These are phyloP conservation scores for Ictalurus punctatus DNA, from an alignment of 2,113 vertebrate genomes.

Conservation along the genomic window DNA sequence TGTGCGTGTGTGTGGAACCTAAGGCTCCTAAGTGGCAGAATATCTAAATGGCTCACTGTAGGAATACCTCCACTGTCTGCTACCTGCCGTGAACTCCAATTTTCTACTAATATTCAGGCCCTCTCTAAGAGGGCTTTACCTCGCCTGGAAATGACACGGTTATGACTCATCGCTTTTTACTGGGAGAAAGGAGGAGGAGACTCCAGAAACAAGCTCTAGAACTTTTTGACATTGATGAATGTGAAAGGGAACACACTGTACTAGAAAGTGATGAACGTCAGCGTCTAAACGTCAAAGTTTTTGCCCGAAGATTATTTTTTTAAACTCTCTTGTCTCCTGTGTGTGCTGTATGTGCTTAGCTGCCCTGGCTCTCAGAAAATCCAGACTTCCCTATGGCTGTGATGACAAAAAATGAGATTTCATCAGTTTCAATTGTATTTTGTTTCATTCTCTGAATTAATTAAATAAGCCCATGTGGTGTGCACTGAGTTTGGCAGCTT, in stretches of 20 bases:
- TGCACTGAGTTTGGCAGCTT: not conserved
- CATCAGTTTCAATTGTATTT: slow-evolving; percentile 6
- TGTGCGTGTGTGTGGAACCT: not conserved
- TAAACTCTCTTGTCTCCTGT: not conserved
- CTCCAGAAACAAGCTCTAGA: not conserved
- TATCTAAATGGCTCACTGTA: slow-evolving; percentile 40
- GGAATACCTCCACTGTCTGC: slow-evolving; percentile 36
- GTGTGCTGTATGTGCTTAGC: not conserved
- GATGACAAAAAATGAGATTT: slow-evolving; percentile 36
- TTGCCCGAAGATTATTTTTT: not conserved
- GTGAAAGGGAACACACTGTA: slow-evolving; percentile 21
- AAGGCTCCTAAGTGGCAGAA: slow-evolving; percentile 34
- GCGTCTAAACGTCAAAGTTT: not conserved
- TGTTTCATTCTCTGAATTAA: not conserved
- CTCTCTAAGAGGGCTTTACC: not conserved
- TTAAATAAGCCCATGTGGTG: slow-evolving; percentile 18
- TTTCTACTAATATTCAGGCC: slow-evolving; percentile 28
- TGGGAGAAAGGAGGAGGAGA: not conserved
- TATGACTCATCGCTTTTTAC: slow-evolving; percentile 38
- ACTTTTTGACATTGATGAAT: slow-evolving; percentile 29
- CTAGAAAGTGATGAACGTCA: not conserved
- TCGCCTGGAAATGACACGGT: not conserved
- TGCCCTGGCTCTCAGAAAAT: slow-evolving; percentile 18
- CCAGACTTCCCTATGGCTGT: slow-evolving; percentile 2
- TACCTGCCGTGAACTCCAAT: slow-evolving; percentile 31